These are phyloP conservation scores for Procavia capensis DNA, from an alignment of 2,113 vertebrate genomes.

Conservation along the genomic window DNA sequence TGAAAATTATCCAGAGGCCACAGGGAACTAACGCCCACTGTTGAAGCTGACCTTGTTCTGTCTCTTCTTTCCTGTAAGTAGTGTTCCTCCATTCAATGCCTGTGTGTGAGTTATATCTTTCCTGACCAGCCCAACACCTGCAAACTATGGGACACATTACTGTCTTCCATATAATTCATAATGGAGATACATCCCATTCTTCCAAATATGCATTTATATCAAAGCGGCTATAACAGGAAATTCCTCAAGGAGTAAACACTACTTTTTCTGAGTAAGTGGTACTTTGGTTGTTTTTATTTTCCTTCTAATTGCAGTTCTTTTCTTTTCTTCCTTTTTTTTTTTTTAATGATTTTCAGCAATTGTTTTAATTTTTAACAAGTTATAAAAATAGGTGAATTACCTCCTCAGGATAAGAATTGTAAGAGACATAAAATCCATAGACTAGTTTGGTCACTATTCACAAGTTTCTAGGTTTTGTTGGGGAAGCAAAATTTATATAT, in stretches of 20 bases:
- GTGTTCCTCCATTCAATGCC: background rate
- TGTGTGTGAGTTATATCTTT: background rate
- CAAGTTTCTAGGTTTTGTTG: background rate
- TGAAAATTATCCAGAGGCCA: background rate
- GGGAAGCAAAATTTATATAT: background rate
- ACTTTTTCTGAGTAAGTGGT: background rate
- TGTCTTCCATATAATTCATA: background rate
- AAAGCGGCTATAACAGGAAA: background rate
- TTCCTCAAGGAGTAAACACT: background rate
- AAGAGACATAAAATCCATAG: background rate
- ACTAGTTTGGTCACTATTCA: background rate
- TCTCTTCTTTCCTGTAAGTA: background rate
- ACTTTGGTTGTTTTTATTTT: background rate
- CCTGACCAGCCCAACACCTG: background rate
- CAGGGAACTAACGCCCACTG: background rate
- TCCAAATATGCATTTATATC: background rate
- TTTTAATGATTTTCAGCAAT: background rate
- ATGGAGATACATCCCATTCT: background rate
- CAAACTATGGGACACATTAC: background rate
- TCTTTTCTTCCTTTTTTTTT: constrained; percentile 28
- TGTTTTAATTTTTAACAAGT: constrained; percentile 17
- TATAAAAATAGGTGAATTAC: background rate
- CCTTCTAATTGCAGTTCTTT: constrained; percentile 19
- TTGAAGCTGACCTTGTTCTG: background rate
- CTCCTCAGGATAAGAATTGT: background rate